Percentiles rank a stretch among this genome's conserved stretches.
Evolutionary conservation across 1,140 invertebrate species (phyloP).

Genomic region (Panagrolaimus sp.): DNA sequence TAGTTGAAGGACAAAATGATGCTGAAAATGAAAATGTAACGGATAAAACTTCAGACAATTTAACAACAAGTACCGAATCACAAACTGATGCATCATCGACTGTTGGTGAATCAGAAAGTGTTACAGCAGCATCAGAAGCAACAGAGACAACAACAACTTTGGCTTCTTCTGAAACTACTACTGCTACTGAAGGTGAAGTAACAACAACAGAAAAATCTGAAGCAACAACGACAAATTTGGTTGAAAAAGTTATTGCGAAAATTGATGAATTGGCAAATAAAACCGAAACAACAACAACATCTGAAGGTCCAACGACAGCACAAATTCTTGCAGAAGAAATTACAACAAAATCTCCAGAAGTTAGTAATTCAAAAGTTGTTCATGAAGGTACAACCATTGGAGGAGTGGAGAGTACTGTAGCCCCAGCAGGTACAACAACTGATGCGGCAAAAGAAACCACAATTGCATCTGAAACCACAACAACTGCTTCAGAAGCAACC

Average conservation of each 20-base stretch:
- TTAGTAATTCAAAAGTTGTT: no score
- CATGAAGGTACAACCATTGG: neutral
- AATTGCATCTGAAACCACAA: neutral
- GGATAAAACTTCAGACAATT: neutral
- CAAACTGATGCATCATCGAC: neutral
- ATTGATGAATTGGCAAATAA: neutral
- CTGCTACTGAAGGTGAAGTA: neutral
- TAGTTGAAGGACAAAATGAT: no score
- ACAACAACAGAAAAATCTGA: constrained; percentile 2
- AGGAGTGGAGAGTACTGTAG: neutral
- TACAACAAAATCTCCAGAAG: neutral
- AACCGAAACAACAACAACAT: neutral
- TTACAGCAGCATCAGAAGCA: neutral
- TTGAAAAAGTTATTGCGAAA: neutral
- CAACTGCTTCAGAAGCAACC: neutral
- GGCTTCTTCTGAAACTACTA: neutral
- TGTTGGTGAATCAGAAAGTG: neutral
- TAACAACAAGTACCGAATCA: neutral
- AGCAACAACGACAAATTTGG: neutral
- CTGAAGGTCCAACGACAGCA: neutral
- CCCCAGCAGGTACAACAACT: neutral
- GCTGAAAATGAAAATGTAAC: neutral
- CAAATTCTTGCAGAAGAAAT: neutral
- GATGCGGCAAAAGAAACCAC: neutral
- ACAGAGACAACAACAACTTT: neutral